Evolutionary conservation across 2,888 invertebrate genomes (phyloP), one percentile per base, ranked within the genome.

Genomic region (Thereva nobilitata): DNA sequence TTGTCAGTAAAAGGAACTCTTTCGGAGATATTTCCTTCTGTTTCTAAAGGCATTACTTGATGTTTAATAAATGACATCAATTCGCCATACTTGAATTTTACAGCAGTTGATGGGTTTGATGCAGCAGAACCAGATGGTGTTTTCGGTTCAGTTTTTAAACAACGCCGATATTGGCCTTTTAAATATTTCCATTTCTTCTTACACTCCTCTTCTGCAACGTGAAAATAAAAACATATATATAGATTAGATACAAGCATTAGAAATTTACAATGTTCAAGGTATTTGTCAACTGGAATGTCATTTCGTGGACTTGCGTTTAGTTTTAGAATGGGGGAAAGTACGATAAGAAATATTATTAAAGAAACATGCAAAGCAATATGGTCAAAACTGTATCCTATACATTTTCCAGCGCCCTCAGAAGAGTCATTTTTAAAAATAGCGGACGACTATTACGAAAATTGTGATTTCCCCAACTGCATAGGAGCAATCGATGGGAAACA

Each of bases 401-500:
- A 50, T 50, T 50, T 52, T 8, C 52, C 23, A 52, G 35, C 35
- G 35, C 52, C 52, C 8, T 35, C 52, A 52, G 37, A 52, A 34
- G 52, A 52, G 12, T 52, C 52, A 52, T 52, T 52, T 52, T 35
- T 52, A 52, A 52, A 52, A 52, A 52, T 34, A 52, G 52, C 52
- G 2, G 7, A 35, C 52, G 52, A 34, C 6, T 52, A 52, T 49
- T 49, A 49, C 49, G 6, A 49, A 49, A 49, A 49, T 12, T n/a
- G 10, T 49, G 49, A 49, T 49, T 54, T 57, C 42, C 59, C 59
- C 23, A 57, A 57, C 44, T 57, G 59, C 45, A 57, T 57, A 9
- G 59, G 59, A 41, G 59, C 59, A 5, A 44, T 57, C 8, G 45
- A 57, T 44, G 59, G 59, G 5, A 57, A 57, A 57, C 59, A 57